phyloP scores from a whole-genome alignment of 2,113 vertebrate genomes.

The Lasiurus borealis region DNA sequence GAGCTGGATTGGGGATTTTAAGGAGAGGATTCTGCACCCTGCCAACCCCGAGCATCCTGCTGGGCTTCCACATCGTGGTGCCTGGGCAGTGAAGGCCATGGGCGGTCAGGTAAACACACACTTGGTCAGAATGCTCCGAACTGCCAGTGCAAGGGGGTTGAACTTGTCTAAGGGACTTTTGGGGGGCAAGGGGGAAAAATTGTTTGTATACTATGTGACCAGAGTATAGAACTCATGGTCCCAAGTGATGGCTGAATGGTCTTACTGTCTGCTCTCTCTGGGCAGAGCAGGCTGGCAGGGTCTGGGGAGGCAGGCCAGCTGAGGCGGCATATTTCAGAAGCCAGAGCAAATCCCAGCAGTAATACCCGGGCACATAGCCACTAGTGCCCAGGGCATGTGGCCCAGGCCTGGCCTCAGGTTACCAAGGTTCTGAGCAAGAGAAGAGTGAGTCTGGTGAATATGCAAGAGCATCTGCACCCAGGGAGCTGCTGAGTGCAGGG shows the following conservation, averaged over 20 bases:
- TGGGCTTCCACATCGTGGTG: background rate
- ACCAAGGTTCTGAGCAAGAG: background rate
- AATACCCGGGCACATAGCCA: background rate
- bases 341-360: slow-evolving; percentile 23
- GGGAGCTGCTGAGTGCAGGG: background rate
- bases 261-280: background rate
- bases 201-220: background rate
- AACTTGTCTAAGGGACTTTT: background rate
- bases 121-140: background rate
- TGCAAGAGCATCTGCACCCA: background rate
- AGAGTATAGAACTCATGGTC: background rate
- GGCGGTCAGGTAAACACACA: background rate
- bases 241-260: background rate
- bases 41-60: background rate
- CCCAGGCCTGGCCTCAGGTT: background rate
- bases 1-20: background rate
- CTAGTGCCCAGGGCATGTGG: background rate
- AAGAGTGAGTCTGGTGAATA: background rate
- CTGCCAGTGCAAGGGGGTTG: background rate
- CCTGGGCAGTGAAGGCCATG: background rate
- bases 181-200: background rate
- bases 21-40: background rate
- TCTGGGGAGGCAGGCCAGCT: background rate
- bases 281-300: background rate
- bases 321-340: background rate